Conservation (phyloP, 2,888 invertebrate species). For the Opisthograptis luteolata region DNA sequence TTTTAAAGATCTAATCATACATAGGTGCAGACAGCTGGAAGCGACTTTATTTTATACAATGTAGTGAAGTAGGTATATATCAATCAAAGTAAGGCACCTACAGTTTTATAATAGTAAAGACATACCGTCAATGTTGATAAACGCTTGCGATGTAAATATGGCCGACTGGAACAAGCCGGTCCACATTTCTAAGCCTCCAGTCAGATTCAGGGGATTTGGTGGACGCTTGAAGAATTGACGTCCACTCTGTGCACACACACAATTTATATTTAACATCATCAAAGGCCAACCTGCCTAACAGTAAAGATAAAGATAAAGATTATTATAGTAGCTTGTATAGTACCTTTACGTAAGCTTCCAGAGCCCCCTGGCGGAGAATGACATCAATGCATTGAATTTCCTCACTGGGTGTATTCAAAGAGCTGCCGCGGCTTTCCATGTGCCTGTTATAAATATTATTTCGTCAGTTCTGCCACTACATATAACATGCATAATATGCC, state of each 20-base stretch:
- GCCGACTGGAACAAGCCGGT: conserved; percentile 97
- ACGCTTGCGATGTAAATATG: conserved; percentile 93
- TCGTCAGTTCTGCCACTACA: too few relatives aligned
- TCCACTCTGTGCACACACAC: conserved; percentile 83
- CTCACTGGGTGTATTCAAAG: conserved; percentile 79
- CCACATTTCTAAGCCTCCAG: conserved; percentile 95
- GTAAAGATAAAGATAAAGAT: too few relatives aligned
- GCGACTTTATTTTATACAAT: too few relatives aligned
- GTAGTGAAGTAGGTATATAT: too few relatives aligned
- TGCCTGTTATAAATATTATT: conserved; percentile 52
- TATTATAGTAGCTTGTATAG: background rate
- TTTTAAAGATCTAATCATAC: too few relatives aligned
- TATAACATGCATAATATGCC: too few relatives aligned
- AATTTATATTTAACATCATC: background rate
- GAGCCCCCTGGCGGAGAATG: conserved; percentile 90
- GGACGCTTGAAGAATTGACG: conserved; percentile 91
- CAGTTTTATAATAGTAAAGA: conserved; percentile 3
- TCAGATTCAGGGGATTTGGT: conserved; percentile 82
- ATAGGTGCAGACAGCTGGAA: too few relatives aligned
- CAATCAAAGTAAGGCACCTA: background rate
- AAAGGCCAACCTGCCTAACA: background rate
- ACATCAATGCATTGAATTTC: conserved; percentile 93
- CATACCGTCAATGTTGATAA: conserved; percentile 95
- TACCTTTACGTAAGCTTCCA: conserved; percentile 84
- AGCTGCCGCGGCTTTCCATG: conserved; percentile 62